Base-by-base conservation (phyloP, 2,888 invertebrate species). In the Chrysina gloriosa region DNA sequence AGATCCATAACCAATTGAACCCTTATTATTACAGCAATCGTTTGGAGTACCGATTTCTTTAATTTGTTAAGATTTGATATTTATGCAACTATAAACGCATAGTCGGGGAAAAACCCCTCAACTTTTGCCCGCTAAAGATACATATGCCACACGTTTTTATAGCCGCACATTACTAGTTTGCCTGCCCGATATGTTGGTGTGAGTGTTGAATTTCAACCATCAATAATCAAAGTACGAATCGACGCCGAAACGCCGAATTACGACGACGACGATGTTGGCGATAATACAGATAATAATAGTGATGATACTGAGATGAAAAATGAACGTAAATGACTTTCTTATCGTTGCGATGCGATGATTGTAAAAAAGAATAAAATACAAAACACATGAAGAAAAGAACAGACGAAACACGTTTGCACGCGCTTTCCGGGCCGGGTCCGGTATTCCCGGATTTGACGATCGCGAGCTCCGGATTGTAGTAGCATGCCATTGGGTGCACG, bases 381-480 rank as follows among this genome's bases (percentile, higher is more conserved):
- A 19, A 45, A 19, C 45, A 45, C 4, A 42, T 16, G 16, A n/a
- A 34, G 34, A 52, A 63, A 42, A 63, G 5, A 47, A 16, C 45
- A 27, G 7, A 58, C 11, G 14, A 23, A 50, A 29, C 19, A 21
- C n/a, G 14, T 34, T 71, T 71, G 75, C 75, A 76, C 76, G 77
- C 77, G 77, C 75, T 70, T 76, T 65, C 77, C 78, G 79, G 76
- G 77, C 78, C 78, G 78, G 79, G 79, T 78, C 79, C 77, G 76
- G 75, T 73, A 58, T 39, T 50, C 73, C 74, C 77, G 75, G 75
- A 73, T 66, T 52, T 50, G 7, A 23, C 68, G 68, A 27, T 67
- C 71, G 72, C 68, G 72, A 70, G 70, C 69, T 70, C 58, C 58
- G 19, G 50, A 45, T 42, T 68, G 68, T 68, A 68, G 68, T 68